Evolutionary conservation across 2,113 vertebrate species (phyloP).

Genomic region (Chaetorhynchus papuensis): DNA sequence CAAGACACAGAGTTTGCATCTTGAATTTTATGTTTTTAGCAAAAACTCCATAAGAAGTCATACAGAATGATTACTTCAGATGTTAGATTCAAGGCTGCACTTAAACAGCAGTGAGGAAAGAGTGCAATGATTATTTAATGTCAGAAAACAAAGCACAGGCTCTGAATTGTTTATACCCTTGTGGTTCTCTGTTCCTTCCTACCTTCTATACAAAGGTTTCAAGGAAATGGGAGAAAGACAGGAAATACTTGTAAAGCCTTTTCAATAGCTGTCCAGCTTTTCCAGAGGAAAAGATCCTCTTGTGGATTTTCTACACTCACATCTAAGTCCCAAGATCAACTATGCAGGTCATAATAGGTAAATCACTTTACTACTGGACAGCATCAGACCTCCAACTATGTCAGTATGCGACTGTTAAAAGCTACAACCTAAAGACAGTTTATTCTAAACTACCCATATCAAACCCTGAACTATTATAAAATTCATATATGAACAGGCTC

Average conservation of each 20-base stretch:
- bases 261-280: not conserved
- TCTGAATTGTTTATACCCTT: not conserved
- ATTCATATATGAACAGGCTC: not conserved
- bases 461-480: not conserved
- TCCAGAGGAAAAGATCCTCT: not conserved
- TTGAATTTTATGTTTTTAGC: not conserved
- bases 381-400: not conserved
- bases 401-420: not conserved
- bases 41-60: not conserved
- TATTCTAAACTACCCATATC: not conserved
- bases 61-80: not conserved
- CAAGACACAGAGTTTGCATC: not conserved
- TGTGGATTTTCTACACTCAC: not conserved
- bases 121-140: not conserved
- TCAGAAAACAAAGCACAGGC: not conserved
- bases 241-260: not conserved
- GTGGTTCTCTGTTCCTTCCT: not conserved
- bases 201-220: not conserved
- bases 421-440: not conserved
- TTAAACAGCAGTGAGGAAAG: not conserved
- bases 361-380: not conserved
- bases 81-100: not conserved
- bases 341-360: not conserved
- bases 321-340: not conserved
- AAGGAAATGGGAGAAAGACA: not conserved